Conservation (phyloP, 2,113 vertebrate genomes). For the Centropus unirufus region DNA sequence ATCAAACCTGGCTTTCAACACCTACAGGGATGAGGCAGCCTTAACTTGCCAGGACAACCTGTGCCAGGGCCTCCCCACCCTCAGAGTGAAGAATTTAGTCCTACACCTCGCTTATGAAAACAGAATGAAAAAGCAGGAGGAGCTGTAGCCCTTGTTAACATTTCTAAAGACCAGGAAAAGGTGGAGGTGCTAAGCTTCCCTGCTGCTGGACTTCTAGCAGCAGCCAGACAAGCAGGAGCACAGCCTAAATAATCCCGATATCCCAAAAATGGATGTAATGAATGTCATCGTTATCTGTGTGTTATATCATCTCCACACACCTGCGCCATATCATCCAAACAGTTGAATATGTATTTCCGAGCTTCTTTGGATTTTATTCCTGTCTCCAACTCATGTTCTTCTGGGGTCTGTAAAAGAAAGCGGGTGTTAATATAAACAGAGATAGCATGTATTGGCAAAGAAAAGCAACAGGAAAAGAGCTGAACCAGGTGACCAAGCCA, state of each 20-base stretch:
- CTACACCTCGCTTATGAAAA: neutral
- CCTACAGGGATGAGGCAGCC: too few relatives aligned
- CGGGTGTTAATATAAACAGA: neutral
- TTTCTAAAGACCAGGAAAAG: neutral
- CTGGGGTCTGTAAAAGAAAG: slow-evolving; percentile 82
- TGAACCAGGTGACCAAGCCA: neutral
- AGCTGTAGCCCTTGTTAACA: neutral
- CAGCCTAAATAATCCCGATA: neutral
- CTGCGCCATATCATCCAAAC: slow-evolving; percentile 99
- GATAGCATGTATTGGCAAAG: neutral
- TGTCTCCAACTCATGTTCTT: slow-evolving; percentile 95
- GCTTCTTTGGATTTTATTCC: slow-evolving; percentile 98
- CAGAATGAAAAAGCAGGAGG: neutral
- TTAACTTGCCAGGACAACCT: too few relatives aligned
- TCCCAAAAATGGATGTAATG: neutral
- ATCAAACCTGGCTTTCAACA: too few relatives aligned
- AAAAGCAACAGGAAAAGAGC: neutral
- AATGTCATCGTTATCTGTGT: neutral
- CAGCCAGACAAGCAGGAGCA: neutral
- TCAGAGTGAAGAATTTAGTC: neutral
- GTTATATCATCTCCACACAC: slow-evolving; percentile 64
- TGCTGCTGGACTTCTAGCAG: neutral
- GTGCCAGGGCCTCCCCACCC: too few relatives aligned
- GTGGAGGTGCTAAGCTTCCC: neutral
- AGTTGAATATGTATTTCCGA: slow-evolving; percentile 98